Conservation (phyloP, 1,140 invertebrate species). For the Melipona quadrifasciata region DNA sequence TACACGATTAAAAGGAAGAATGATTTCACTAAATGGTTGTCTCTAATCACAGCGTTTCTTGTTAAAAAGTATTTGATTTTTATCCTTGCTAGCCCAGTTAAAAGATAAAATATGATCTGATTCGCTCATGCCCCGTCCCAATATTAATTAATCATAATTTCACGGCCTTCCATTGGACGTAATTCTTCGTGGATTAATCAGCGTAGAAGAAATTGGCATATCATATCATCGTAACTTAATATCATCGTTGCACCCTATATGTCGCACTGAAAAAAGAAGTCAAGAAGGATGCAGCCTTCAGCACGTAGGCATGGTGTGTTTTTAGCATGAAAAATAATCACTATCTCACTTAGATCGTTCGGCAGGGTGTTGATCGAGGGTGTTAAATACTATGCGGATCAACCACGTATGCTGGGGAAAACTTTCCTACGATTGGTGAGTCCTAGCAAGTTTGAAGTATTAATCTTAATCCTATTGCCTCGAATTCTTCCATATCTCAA, state of each 20-base stretch:
- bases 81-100: neutral
- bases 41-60: slow-evolving; percentile 7
- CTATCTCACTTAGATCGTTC: slow-evolving; percentile 82
- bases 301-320: slow-evolving; percentile 74
- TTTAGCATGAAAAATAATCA: slow-evolving; percentile 81
- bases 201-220: neutral
- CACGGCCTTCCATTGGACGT: neutral
- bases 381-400: slow-evolving; percentile 94
- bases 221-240: slow-evolving; percentile 1
- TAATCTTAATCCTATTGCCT: neutral
- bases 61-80: slow-evolving; percentile 2
- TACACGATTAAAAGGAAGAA: neutral
- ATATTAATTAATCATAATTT: slow-evolving; percentile 44
- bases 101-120: slow-evolving; percentile 17
- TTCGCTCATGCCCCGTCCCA: neutral
- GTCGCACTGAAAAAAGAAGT: slow-evolving; percentile 31
- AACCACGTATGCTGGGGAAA: slow-evolving; percentile 92
- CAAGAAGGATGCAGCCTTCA: slow-evolving; percentile 37
- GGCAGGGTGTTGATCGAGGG: slow-evolving; percentile 95
- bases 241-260: neutral
- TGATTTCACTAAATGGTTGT: neutral
- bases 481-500: neutral
- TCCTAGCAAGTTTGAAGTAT: neutral
- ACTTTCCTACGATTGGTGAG: slow-evolving; percentile 91
- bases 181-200: slow-evolving; percentile 21